Evolutionary conservation across 2,797 vertebrate genomes (phyloP).

Genomic region (Rousettus madagascariensis): DNA sequence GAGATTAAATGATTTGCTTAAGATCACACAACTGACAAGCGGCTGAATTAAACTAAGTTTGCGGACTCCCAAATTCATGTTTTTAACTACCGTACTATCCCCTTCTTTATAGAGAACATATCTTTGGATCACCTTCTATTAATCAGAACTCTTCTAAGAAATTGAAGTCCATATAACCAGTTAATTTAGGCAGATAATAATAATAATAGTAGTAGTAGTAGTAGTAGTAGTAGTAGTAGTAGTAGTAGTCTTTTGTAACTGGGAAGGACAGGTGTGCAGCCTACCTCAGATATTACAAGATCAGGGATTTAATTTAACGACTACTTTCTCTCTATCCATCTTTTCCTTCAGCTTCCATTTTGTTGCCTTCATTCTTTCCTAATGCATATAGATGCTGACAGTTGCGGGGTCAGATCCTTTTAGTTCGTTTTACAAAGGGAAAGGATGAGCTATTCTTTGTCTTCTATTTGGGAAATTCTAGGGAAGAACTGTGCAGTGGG

Average conservation of each 20-base stretch:
- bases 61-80: not conserved
- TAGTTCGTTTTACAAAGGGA: not conserved
- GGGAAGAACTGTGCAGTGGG: not conserved
- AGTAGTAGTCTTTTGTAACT: not conserved
- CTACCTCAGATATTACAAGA: not conserved
- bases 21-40: not conserved
- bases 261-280: not conserved
- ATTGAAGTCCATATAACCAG: not conserved
- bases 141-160: not conserved
- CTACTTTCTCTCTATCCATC: not conserved
- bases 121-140: not conserved
- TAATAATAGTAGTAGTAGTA: too few relatives aligned
- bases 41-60: not conserved
- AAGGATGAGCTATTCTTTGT: not conserved
- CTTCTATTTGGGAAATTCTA: not conserved
- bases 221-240: not conserved
- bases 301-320: not conserved
- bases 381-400: not conserved
- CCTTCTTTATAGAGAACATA: not conserved
- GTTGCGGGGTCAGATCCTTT: not conserved
- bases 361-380: not conserved
- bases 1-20: not conserved
- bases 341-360: not conserved
- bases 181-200: not conserved
- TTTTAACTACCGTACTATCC: not conserved